phyloP scores from a whole-genome alignment of 2,888 invertebrate species.

The Palloptera scutellata region DNA sequence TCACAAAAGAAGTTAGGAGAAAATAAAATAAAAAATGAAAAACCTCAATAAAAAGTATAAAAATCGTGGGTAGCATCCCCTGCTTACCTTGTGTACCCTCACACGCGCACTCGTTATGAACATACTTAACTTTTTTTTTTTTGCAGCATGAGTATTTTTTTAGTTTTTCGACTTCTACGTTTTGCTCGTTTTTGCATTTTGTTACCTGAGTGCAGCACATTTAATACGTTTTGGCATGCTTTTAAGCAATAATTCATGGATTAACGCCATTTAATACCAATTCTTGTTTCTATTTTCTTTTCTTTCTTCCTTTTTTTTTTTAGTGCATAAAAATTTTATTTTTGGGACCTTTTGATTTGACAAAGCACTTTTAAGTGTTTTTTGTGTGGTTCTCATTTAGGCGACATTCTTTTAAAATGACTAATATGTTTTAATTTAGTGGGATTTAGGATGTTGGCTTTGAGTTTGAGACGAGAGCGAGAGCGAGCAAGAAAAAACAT shows the following conservation, averaged over 20 bases:
- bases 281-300: slow-evolving; percentile 7
- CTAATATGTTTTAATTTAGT: slow-evolving; percentile 33
- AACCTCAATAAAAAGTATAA: not conserved
- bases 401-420: slow-evolving; percentile 28
- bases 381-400: slow-evolving; percentile 1
- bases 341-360: slow-evolving; percentile 11
- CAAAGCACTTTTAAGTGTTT: slow-evolving; percentile 13
- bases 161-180: not conserved
- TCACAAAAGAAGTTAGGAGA: too few species aligned
- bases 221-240: slow-evolving; percentile 62
- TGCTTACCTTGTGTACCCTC: too few species aligned
- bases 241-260: slow-evolving; percentile 62
- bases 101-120: too few species aligned
- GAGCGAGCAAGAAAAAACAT: too few species aligned
- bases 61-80: not conserved
- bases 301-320: slow-evolving; percentile 28
- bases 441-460: slow-evolving; percentile 23
- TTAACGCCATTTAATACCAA: slow-evolving; percentile 58
- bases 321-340: slow-evolving; percentile 11
- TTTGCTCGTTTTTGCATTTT: not conserved
- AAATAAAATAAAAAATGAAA: too few species aligned
- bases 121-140: not conserved
- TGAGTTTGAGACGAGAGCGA: not conserved
- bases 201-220: not conserved
- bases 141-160: not conserved